A percentile compares a stretch with the other conserved stretches of the same genome.
These are phyloP conservation scores for Sminthurinus aureus DNA, from an alignment of 2,888 invertebrate species.

Conservation along the genomic window DNA sequence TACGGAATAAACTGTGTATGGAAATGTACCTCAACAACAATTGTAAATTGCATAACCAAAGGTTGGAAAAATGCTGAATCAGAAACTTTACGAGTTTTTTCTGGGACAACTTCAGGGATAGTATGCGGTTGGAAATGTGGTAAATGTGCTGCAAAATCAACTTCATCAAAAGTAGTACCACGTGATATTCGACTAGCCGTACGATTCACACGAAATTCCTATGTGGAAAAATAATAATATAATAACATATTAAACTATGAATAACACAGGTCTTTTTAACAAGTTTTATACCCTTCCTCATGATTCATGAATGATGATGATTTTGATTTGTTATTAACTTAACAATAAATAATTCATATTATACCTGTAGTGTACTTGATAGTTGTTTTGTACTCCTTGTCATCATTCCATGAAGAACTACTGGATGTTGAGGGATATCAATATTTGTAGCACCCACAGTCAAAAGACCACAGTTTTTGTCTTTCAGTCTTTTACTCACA, in stretches of 20 bases:
- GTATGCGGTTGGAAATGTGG: slow-evolving; percentile 61
- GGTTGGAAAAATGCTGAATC: slow-evolving; percentile 70
- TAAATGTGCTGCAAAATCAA: slow-evolving; percentile 62
- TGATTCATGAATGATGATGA: no score
- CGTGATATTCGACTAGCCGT: slow-evolving; percentile 79
- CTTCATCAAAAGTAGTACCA: slow-evolving; percentile 70
- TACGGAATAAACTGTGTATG: no score
- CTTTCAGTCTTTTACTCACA: slow-evolving; percentile 75
- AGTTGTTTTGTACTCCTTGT: slow-evolving; percentile 91
- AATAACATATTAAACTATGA: background rate
- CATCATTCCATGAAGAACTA: slow-evolving; percentile 98
- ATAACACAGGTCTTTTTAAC: background rate
- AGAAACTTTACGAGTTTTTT: slow-evolving; percentile 68
- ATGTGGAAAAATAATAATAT: slow-evolving; percentile 43
- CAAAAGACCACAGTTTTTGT: slow-evolving; percentile 80
- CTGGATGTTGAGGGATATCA: slow-evolving; percentile 98
- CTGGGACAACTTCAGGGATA: slow-evolving; percentile 61
- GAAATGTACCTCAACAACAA: slow-evolving; percentile 79
- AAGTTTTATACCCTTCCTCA: no score
- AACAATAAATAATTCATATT: no score
- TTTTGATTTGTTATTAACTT: no score
- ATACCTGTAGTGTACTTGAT: slow-evolving; percentile 86
- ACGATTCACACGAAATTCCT: slow-evolving; percentile 83
- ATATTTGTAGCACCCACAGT: slow-evolving; percentile 90
- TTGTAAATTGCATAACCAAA: slow-evolving; percentile 85